Percentiles rank a stretch among this genome's conserved stretches.
These are phyloP conservation scores for Phengaris alcon DNA, from an alignment of 2,888 invertebrate genomes.

Conservation along the genomic window DNA sequence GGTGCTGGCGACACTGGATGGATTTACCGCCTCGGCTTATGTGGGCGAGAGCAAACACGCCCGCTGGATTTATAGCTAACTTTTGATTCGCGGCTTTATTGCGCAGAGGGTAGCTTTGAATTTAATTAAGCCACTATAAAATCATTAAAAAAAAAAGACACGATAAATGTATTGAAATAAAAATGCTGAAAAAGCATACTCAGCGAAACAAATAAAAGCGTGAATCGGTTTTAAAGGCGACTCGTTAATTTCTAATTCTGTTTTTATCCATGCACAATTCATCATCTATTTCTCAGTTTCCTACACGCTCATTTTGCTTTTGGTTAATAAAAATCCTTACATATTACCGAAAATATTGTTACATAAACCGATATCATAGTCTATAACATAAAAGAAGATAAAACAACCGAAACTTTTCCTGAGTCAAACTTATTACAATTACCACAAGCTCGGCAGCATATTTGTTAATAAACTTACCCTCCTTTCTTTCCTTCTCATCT, in stretches of 20 bases:
- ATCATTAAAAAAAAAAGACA: no score
- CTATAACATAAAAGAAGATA: background rate
- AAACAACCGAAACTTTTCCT: slow-evolving; percentile 7
- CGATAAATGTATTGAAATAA: background rate
- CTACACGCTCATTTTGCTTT: no score
- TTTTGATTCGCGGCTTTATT: slow-evolving; percentile 77
- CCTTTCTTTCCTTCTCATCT: slow-evolving; percentile 47
- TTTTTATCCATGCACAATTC: no score
- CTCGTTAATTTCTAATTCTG: no score
- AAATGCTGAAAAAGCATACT: background rate
- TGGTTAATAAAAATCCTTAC: background rate
- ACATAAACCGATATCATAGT: background rate
- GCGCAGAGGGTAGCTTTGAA: slow-evolving; percentile 49
- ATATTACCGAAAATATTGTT: background rate
- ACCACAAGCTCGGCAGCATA: slow-evolving; percentile 55
- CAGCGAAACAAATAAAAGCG: no score
- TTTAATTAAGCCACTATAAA: background rate
- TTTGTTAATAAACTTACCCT: slow-evolving; percentile 69
- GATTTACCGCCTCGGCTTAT: slow-evolving; percentile 79
- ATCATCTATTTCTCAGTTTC: no score
- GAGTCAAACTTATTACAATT: slow-evolving; percentile 33
- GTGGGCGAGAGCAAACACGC: slow-evolving; percentile 79
- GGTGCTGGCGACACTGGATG: slow-evolving; percentile 72
- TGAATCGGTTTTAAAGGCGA: no score
- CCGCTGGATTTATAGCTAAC: slow-evolving; percentile 72